A percentile compares a stretch with the other conserved stretches of the same genome.
phyloP scores from a whole-genome alignment of 2,797 vertebrate species.

The Varecia variegata region DNA sequence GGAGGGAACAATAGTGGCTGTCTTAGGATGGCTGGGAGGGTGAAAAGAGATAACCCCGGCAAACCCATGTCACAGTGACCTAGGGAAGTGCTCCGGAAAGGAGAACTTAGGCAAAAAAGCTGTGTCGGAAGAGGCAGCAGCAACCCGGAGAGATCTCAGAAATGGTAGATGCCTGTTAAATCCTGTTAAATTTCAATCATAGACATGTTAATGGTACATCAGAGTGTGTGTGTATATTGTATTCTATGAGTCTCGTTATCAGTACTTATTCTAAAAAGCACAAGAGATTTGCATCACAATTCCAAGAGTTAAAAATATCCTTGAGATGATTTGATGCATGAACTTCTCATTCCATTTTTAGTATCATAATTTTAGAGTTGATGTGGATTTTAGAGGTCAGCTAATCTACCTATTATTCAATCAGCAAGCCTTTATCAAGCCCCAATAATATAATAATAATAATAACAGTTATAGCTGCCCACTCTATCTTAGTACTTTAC shows the following conservation, averaged over 20 bases:
- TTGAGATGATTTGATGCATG: slow-evolving; percentile 70
- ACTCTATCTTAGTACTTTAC: slow-evolving; percentile 68
- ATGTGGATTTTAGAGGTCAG: slow-evolving; percentile 65
- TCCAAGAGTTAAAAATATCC: slow-evolving; percentile 54
- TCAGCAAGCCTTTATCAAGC: slow-evolving; percentile 65
- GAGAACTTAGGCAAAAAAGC: not conserved
- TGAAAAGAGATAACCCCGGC: not conserved
- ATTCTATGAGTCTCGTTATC: not conserved
- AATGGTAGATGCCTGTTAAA: not conserved
- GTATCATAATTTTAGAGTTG: slow-evolving; percentile 63
- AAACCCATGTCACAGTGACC: not conserved
- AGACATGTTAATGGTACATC: not conserved
- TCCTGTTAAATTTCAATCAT: slow-evolving; percentile 13
- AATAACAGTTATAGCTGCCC: slow-evolving; percentile 59
- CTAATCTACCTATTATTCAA: slow-evolving; percentile 72
- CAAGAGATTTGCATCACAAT: slow-evolving; percentile 61
- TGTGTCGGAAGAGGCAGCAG: not conserved
- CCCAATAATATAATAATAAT: slow-evolving; percentile 71
- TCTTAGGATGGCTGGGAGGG: not conserved
- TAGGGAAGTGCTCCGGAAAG: not conserved
- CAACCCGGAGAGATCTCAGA: not conserved
- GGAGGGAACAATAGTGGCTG: not conserved
- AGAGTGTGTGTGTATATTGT: not conserved
- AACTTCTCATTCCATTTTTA: slow-evolving; percentile 73
- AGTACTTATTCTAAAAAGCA: not conserved